These are phyloP conservation scores for Melanotaenia boesemani DNA, from an alignment of 2,797 vertebrate species.

Conservation along the genomic window DNA sequence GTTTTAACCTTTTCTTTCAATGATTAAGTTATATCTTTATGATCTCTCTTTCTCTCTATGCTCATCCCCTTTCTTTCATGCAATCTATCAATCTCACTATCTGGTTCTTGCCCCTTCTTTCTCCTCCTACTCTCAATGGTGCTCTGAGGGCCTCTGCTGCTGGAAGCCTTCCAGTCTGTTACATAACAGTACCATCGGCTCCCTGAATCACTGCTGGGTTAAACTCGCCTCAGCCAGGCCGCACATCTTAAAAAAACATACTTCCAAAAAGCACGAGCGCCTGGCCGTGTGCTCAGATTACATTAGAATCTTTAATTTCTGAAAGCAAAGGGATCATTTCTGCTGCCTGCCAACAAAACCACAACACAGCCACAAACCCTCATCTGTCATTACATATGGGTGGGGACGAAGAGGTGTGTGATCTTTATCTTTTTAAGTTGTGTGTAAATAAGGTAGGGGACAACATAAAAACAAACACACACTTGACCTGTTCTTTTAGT, in stretches of 20 bases:
- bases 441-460: conserved; percentile 16
- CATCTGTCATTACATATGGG: conserved; percentile 31
- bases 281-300: conserved; percentile 8
- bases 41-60: not conserved
- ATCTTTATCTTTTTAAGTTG: conserved; percentile 49
- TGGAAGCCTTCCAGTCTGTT: conserved; percentile 71
- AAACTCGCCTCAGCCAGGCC: conserved; percentile 26
- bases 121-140: conserved; percentile 61
- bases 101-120: conserved; percentile 39
- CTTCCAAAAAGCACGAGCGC: not conserved
- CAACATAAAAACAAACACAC: not conserved
- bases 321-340: conserved; percentile 15
- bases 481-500: too few species aligned
- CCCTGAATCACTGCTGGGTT: conserved; percentile 65
- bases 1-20: not conserved
- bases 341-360: not conserved
- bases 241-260: conserved; percentile 20
- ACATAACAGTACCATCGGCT: conserved; percentile 70
- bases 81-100: conserved; percentile 46
- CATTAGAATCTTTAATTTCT: conserved; percentile 14
- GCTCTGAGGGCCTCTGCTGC: conserved; percentile 63
- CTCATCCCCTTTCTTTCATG: conserved; percentile 17
- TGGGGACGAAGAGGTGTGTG: conserved; percentile 12
- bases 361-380: not conserved
- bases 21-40: not conserved